These are phyloP conservation scores for Branchellion lobata DNA, from an alignment of 2,888 invertebrate species.

Conservation along the genomic window DNA sequence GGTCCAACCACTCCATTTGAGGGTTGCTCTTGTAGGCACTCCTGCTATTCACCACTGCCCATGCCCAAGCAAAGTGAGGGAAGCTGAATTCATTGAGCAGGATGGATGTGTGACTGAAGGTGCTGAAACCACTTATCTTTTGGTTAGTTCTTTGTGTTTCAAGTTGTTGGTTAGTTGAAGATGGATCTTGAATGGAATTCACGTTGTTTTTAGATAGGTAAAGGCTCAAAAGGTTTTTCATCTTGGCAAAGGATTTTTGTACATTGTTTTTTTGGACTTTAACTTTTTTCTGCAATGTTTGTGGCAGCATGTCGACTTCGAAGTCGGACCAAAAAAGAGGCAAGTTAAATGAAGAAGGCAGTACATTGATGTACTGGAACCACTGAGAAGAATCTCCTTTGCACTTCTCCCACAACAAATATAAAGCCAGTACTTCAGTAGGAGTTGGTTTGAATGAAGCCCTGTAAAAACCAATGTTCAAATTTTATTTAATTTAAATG, in stretches of 20 bases:
- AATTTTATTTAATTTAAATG: too few species aligned
- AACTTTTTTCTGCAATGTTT: constrained; percentile 49
- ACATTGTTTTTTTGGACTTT: constrained; percentile 43
- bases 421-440: constrained; percentile 73
- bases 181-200: neutral
- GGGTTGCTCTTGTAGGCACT: constrained; percentile 35
- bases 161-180: too few species aligned
- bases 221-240: constrained; percentile 31
- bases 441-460: constrained; percentile 63
- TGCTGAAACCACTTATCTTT: neutral
- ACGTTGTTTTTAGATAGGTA: neutral
- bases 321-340: constrained; percentile 54
- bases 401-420: constrained; percentile 72
- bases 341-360: constrained; percentile 63
- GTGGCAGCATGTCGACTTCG: constrained; percentile 54
- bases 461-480: constrained; percentile 24
- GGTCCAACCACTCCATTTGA: constrained; percentile 62
- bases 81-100: neutral
- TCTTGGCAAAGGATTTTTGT: constrained; percentile 36
- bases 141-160: too few species aligned
- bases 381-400: constrained; percentile 60
- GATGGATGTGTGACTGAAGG: neutral
- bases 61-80: constrained; percentile 73
- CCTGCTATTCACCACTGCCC: constrained; percentile 77
- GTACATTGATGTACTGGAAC: constrained; percentile 56